phyloP scores from a whole-genome alignment of 37 sponge, comb jelly and placozoan species.

The Ephydatia muelleri region DNA sequence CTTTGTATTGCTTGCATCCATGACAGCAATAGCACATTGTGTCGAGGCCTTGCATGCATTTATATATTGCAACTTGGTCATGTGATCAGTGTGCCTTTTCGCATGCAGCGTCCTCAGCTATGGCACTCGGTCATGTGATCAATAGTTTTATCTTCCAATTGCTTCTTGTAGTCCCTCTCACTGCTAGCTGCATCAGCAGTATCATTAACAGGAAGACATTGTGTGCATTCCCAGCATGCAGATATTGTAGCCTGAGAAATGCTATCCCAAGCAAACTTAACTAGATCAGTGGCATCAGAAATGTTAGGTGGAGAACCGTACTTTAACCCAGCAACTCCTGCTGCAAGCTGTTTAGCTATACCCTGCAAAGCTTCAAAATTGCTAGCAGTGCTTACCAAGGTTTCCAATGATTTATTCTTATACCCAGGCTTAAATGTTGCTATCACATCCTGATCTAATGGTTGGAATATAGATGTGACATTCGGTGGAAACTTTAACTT shows the following conservation, averaged over 20 bases:
- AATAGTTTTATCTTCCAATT: no score
- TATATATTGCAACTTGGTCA: no score
- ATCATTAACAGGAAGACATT: neutral
- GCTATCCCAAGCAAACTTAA: neutral
- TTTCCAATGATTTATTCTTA: neutral
- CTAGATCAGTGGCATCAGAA: neutral
- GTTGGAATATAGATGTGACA: conserved; percentile 10
- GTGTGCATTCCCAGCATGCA: neutral
- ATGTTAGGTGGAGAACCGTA: neutral
- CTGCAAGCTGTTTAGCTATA: neutral
- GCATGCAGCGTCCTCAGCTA: no score
- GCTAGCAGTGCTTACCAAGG: neutral
- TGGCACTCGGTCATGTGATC: no score
- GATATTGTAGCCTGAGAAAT: neutral
- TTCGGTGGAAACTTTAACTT: conserved; percentile 3
- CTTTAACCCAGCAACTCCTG: neutral
- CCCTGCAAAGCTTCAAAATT: neutral
- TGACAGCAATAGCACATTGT: no score
- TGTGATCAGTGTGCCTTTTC: no score
- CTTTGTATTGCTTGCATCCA: no score
- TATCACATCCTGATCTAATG: conserved; percentile 7
- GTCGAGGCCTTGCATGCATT: no score
- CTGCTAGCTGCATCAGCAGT: neutral
- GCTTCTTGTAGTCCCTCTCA: neutral
- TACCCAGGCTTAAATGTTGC: conserved; percentile 8